Evolutionary conservation across 1,140 invertebrate species (phyloP), one percentile per base, ranked within the genome.

Genomic region (Cydia strobilella): DNA sequence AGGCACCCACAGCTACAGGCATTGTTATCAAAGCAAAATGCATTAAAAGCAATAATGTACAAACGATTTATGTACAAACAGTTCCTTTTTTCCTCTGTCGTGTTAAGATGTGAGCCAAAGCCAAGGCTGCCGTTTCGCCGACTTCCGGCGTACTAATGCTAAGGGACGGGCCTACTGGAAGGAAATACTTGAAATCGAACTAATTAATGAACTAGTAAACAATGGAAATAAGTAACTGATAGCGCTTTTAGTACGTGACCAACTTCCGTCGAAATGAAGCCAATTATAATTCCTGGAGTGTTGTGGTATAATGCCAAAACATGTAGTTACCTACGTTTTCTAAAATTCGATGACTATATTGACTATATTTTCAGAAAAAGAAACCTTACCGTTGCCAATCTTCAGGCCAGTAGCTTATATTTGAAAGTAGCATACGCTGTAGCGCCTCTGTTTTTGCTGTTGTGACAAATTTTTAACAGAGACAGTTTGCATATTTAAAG

Each of bases 151-250:
- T 31, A n/a, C 63, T 66, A 66, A 18, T n/a, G 25, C 25, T 31
- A 66, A 27, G 15, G 63, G 63, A n/a, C n/a, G n/a, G n/a, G n/a
- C n/a, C n/a, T n/a, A n/a, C n/a, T n/a, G n/a, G n/a, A 63, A 66
- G 63, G 63, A 66, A 66, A 66, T 13, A 31, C 25, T n/a, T 31
- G 25, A 25, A 65, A 27, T 66, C 25, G 13, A 27, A 25, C 25
- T 66, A 66, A 66, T 66, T 66, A 66, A 66, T 66, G 63, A 25
- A 66, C 45, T 51, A 51, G 63, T n/a, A 66, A 66, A 66, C 15
- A 66, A 63, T 51, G 48, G 48, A 51, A 51, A 51, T 51, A 51
- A 51, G 18, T 51, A 51, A 45, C 42, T 13, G 42, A 45, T 45
- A 45, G 12, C 42, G 48, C 48, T 51, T 51, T 18, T n/a, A n/a